Evolutionary conservation across 2,797 vertebrate genomes (phyloP).

Genomic region (Sternotherus odoratus): DNA sequence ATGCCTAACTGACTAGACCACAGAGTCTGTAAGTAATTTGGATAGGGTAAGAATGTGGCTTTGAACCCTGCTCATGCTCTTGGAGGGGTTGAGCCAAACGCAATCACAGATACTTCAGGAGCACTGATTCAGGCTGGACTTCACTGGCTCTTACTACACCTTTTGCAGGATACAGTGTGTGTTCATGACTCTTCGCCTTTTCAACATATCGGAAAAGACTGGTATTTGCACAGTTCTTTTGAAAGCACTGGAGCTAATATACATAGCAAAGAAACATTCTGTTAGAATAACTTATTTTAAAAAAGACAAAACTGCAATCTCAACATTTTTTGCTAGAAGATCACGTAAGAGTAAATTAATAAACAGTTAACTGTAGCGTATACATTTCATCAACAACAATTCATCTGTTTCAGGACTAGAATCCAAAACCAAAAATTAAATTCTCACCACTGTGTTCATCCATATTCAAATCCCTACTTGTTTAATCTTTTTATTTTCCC

Average conservation of each 20-base stretch:
- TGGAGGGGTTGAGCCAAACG: not conserved
- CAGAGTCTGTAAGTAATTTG: not conserved
- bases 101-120: not conserved
- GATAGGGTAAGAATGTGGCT: not conserved
- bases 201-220: not conserved
- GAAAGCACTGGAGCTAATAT: slow-evolving; percentile 34
- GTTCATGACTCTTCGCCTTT: not conserved
- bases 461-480: not conserved
- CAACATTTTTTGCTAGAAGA: slow-evolving; percentile 53
- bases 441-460: not conserved
- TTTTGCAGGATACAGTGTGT: not conserved
- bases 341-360: not conserved
- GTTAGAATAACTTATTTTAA: not conserved
- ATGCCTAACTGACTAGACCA: not conserved
- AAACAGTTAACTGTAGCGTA: not conserved
- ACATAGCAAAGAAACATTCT: slow-evolving; percentile 39
- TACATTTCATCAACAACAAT: not conserved
- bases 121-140: not conserved
- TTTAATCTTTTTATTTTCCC: not conserved
- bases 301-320: slow-evolving; percentile 28
- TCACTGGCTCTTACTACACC: slow-evolving; percentile 24
- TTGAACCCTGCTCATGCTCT: not conserved
- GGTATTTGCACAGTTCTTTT: not conserved
- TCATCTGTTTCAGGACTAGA: not conserved
- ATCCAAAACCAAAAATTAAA: not conserved